Base-by-base conservation (phyloP, 2,113 vertebrate species). In the Phocoena sinus region DNA sequence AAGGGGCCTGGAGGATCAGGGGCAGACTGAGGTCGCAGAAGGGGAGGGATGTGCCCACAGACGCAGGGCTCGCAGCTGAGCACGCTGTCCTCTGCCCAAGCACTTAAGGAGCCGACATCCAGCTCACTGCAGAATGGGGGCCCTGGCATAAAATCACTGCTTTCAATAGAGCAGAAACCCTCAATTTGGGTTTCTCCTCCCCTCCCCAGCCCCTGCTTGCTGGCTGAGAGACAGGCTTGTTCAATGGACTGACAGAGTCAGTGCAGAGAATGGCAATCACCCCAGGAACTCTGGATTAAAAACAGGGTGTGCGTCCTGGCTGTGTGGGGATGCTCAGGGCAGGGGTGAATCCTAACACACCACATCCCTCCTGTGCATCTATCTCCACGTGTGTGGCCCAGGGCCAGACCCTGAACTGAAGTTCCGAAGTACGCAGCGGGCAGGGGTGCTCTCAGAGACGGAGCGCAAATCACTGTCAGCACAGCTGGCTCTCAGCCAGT, bases 401-500 rank as follows among this genome's bases (percentile, higher is more conserved):
- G 9, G 47, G 15, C 28, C 26, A 13, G 44, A 77, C 28, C 28
- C 21, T 23, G 31, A 85, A 41, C 81, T 17, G 12, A 33, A 92
- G 15, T 81, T 88, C 76, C n/a, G 2, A 70, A 58, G 88, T 71
- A 50, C 62, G 38, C 1, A 25, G 67, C 0, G 58, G 81, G 73
- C 28, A 56, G 58, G 62, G 25, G 68, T 0, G 25, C 41, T 44
- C 65, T 44, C 17, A 14, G 0, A 23, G 70, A 10, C 0, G 71
- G 68, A 65, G 44, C 2, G 3, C 31, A 6, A 44, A 0, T 25
- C n/a, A 76, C 60, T 31, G 81, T 76, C 36, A 41, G 60, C 92
- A 7, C 18, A 53, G n/a, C 3, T 17, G 0, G 0, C 47, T 74
- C 18, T 9, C 21, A 74, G 20, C 14, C 62, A 53, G 76, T 8